Evolutionary conservation across 2,888 invertebrate genomes (phyloP).

Genomic region (Caenorhabditis sulstoni): DNA sequence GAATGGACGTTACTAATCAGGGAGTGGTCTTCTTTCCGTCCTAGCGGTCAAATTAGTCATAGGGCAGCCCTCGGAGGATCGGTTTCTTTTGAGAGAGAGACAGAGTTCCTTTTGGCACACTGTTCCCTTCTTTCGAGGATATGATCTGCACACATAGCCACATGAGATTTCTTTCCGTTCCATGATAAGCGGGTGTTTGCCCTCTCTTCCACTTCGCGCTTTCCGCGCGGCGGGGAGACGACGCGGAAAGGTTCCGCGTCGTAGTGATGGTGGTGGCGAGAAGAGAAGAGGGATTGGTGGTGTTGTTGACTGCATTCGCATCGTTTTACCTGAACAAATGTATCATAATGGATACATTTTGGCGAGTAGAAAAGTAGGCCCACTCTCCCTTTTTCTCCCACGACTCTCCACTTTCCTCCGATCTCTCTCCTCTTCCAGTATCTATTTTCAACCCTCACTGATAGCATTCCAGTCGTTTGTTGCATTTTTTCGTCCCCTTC

Average conservation of each 20-base stretch:
- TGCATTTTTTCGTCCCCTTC: too few species aligned
- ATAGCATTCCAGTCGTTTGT: conserved; percentile 29
- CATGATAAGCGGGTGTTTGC: conserved; percentile 39
- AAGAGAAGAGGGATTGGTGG: not conserved
- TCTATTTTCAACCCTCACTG: conserved; percentile 18
- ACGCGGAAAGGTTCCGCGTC: not conserved
- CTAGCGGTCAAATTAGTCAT: conserved; percentile 14
- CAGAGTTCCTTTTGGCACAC: not conserved
- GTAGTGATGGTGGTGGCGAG: conserved; percentile 5
- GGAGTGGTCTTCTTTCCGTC: conserved; percentile 18
- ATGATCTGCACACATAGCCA: not conserved
- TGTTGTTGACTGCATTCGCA: conserved; percentile 45
- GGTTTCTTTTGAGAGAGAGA: too few species aligned
- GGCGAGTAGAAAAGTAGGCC: conserved; percentile 27
- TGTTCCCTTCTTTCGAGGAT: conserved; percentile 14
- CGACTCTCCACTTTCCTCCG: conserved; percentile 12
- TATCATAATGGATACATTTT: conserved; percentile 33
- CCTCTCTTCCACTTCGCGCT: conserved; percentile 42
- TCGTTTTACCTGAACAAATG: conserved; percentile 49
- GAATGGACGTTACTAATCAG: conserved; percentile 28
- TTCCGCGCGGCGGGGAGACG: conserved; percentile 2
- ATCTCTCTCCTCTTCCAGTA: conserved; percentile 7
- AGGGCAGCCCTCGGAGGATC: conserved; percentile 14
- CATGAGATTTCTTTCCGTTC: not conserved
- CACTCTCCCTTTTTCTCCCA: conserved; percentile 11